phyloP scores from a whole-genome alignment of 64 coral and sea anemone genomes.

The Dendronephthya gigantea region DNA sequence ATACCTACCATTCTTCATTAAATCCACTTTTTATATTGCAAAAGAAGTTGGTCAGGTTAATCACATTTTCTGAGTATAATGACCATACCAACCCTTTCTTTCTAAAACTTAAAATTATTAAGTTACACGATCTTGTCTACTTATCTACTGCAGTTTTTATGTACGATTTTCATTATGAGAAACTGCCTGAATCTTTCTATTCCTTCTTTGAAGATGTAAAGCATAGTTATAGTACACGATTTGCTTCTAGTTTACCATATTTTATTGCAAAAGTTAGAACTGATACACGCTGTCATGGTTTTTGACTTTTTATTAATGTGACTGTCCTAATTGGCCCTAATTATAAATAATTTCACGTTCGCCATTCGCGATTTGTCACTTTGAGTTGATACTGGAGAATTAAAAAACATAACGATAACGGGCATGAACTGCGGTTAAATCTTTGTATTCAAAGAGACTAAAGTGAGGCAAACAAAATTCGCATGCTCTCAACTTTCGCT shows the following conservation, averaged over 20 bases:
- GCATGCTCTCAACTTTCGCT: no score
- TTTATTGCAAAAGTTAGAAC: conserved; percentile 16
- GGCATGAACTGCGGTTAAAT: no score
- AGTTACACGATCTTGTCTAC: conserved; percentile 4
- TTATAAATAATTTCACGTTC: no score
- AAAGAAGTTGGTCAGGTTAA: not conserved
- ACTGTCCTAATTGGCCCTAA: no score
- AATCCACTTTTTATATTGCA: not conserved
- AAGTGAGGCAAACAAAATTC: no score
- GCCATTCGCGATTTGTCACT: no score
- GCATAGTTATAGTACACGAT: not conserved
- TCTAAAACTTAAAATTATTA: not conserved
- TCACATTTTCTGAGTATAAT: not conserved
- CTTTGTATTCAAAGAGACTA: no score
- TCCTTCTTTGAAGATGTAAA: not conserved
- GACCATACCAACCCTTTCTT: not conserved
- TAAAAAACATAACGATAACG: no score
- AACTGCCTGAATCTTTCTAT: not conserved
- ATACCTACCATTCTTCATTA: not conserved
- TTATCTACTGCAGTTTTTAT: conserved; percentile 4
- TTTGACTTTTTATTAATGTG: no score
- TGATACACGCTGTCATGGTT: no score
- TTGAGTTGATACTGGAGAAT: no score
- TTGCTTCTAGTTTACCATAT: not conserved
- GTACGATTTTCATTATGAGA: conserved; percentile 2